These are phyloP conservation scores for Dipodomys stephensi DNA, from an alignment of 2,113 vertebrate genomes.

Conservation along the genomic window DNA sequence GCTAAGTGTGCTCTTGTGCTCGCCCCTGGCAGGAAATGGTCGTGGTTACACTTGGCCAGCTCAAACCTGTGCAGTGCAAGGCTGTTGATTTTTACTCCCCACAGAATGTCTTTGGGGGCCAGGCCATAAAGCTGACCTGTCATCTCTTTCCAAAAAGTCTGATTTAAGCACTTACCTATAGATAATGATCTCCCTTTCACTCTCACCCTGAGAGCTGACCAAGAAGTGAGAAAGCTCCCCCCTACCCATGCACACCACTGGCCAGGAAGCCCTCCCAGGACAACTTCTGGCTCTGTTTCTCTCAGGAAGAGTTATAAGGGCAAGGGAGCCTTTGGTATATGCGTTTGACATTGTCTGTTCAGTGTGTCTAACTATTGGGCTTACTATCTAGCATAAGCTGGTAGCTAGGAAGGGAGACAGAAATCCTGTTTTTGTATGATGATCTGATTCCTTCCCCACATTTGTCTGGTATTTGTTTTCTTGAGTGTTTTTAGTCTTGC, in stretches of 20 bases:
- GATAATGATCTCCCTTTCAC: not conserved
- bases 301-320: not conserved
- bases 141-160: slow-evolving; percentile 63
- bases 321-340: not conserved
- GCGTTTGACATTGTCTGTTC: not conserved
- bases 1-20: slow-evolving; percentile 19
- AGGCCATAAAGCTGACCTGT: slow-evolving; percentile 75
- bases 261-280: too few relatives aligned
- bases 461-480: slow-evolving; percentile 42
- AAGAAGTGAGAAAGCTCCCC: not conserved
- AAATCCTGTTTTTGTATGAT: not conserved
- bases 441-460: not conserved
- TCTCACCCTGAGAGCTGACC: not conserved
- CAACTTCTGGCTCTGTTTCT: not conserved
- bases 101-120: slow-evolving; percentile 69
- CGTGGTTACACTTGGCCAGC: slow-evolving; percentile 77
- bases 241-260: not conserved
- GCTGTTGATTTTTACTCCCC: slow-evolving; percentile 75
- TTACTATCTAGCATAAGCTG: not conserved
- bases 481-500: not conserved
- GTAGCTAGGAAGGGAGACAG: not conserved
- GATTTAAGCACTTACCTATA: slow-evolving; percentile 74
- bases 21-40: slow-evolving; percentile 50
- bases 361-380: not conserved
- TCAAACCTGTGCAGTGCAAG: not conserved